Base-by-base conservation (phyloP, 2,888 invertebrate genomes). In the Pristionchus arcanus region DNA sequence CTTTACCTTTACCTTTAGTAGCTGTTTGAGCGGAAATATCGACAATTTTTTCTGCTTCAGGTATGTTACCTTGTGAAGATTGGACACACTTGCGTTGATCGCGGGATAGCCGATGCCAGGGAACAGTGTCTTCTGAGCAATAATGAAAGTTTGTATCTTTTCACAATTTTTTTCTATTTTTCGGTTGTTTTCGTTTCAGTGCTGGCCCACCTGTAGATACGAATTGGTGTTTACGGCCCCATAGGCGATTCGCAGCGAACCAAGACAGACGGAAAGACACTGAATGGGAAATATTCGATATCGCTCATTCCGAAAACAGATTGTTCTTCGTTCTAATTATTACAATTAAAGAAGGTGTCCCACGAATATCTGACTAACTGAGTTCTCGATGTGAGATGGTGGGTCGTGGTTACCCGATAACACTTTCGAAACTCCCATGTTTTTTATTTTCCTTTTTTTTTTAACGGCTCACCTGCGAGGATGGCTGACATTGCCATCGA, bases 11-110 rank as follows among this genome's bases (percentile, higher is more conserved):
- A n/a, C n/a, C n/a, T n/a, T n/a, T n/a, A n/a, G n/a, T n/a, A n/a
- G n/a, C n/a, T n/a, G n/a, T n/a, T n/a, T n/a, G n/a, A n/a, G n/a
- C n/a, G n/a, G n/a, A n/a, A n/a, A n/a, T n/a, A n/a, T n/a, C n/a
- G n/a, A n/a, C n/a, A n/a, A n/a, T n/a, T n/a, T n/a, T n/a, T n/a
- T n/a, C n/a, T n/a, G n/a, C n/a, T n/a, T n/a, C n/a, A n/a, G n/a
- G n/a, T n/a, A n/a, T n/a, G n/a, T n/a, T n/a, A 87, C 68, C 87
- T 68, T 66, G 25, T 68, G 68, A n/a, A 87, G 68, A 87, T 87
- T 66, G 4, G 87, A 87, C n/a, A 68, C 87, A 49, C 87, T 87
- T 1, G 59, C 55, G 49, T 87, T 87, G 28, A 55, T 31, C 4
- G 42, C 68, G 28, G 34, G 66, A 68, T 21, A 37, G 28, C 31